phyloP scores from a whole-genome alignment of 2,797 vertebrate species.

The Artibeus lituratus region DNA sequence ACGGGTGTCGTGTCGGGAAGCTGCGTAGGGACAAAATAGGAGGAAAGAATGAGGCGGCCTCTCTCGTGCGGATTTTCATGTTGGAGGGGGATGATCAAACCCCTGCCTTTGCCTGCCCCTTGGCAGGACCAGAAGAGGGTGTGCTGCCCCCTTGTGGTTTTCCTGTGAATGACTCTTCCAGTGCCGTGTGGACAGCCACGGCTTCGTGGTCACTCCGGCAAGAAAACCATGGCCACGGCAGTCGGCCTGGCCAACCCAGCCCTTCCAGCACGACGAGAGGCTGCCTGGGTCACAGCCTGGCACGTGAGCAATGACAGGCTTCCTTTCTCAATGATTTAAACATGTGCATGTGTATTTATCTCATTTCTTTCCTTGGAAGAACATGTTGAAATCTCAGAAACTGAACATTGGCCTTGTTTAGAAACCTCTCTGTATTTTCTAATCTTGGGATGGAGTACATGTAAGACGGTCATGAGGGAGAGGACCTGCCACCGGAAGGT shows the following conservation, averaged over 20 bases:
- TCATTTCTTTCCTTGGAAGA: background rate
- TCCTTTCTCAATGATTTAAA: background rate
- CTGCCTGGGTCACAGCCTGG: background rate
- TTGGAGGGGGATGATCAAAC: background rate
- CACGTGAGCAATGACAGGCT: fast-evolving
- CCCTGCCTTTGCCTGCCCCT: background rate
- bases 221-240: background rate
- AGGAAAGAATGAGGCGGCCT: background rate
- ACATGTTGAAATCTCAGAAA: background rate
- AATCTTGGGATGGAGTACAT: background rate
- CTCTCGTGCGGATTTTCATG: background rate
- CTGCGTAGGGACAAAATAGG: background rate
- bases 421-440: background rate
- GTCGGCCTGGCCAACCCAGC: background rate
- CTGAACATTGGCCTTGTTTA: no score
- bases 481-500: background rate
- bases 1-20: background rate
- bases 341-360: background rate
- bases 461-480: no score
- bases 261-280: background rate
- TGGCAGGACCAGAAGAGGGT: background rate
- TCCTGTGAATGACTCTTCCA: background rate
- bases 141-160: background rate
- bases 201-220: background rate
- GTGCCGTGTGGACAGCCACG: background rate